Percentiles rank a stretch among this genome's conserved stretches.
Conservation (phyloP, 2,888 invertebrate genomes). For the Colletes collaris region DNA sequence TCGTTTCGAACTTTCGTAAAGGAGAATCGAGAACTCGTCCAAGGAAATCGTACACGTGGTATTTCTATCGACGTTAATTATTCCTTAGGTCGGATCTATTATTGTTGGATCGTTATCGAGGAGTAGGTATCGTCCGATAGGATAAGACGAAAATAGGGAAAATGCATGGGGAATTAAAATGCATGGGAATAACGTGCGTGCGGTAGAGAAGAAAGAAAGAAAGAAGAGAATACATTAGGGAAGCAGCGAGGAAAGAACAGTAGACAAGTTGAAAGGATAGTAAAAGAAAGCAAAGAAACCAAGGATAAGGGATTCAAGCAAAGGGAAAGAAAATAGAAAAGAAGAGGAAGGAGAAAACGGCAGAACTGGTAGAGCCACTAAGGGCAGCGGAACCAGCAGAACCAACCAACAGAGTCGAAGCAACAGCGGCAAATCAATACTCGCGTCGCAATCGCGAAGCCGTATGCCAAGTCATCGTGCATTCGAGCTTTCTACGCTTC, state of each 20-base stretch:
- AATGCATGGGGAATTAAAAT: not conserved
- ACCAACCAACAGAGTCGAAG: conserved; percentile 39
- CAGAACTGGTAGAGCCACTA: conserved; percentile 16
- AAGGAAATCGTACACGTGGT: no score
- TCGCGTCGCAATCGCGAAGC: conserved; percentile 65
- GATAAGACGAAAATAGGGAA: no score
- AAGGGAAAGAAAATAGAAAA: conserved; percentile 7
- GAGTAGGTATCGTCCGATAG: no score
- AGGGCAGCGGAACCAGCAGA: conserved; percentile 35
- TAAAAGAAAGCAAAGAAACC: not conserved
- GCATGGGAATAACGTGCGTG: no score
- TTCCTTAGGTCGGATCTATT: no score
- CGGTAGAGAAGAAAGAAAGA: conserved; percentile 36
- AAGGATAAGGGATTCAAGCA: not conserved
- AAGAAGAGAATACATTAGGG: conserved; percentile 57
- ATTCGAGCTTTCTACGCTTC: conserved; percentile 31
- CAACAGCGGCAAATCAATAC: conserved; percentile 77
- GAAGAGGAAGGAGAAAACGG: not conserved
- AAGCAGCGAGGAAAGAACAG: conserved; percentile 66
- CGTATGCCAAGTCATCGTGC: conserved; percentile 63
- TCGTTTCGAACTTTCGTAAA: not conserved
- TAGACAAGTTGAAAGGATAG: not conserved
- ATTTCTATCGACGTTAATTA: no score
- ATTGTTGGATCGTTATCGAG: no score
- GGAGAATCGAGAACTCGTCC: no score